These are phyloP conservation scores for Zonitis immaculata DNA, from an alignment of 2,888 invertebrate species.

Conservation along the genomic window DNA sequence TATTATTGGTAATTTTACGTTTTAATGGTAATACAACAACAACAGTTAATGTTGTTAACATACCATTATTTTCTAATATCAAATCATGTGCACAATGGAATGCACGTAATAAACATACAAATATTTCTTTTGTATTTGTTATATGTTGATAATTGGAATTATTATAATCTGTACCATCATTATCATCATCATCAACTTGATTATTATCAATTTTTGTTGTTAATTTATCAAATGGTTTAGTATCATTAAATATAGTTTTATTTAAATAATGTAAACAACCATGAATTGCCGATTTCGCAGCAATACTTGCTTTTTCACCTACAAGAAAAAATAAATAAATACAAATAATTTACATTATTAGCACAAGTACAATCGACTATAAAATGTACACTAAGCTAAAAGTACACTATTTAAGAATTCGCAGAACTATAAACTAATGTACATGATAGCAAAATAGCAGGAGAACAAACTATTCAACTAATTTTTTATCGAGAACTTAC, in stretches of 20 bases:
- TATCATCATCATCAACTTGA: slow-evolving; percentile 5
- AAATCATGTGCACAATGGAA: slow-evolving; percentile 82
- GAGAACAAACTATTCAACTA: no score
- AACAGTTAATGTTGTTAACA: slow-evolving; percentile 78
- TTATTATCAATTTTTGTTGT: slow-evolving; percentile 36
- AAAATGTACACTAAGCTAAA: no score
- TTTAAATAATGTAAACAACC: slow-evolving; percentile 80
- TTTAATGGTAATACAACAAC: slow-evolving; percentile 66
- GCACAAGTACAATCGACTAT: no score
- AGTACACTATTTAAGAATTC: no score
- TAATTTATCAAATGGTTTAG: slow-evolving; percentile 43
- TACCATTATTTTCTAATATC: slow-evolving; percentile 76
- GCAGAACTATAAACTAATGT: no score
- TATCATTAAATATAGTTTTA: slow-evolving; percentile 57
- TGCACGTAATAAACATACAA: slow-evolving; percentile 69
- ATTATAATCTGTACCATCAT: slow-evolving; percentile 12
- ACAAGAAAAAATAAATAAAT: no score
- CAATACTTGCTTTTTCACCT: slow-evolving; percentile 74
- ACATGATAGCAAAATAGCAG: no score
- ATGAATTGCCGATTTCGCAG: slow-evolving; percentile 81
- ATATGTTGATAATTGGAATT: slow-evolving; percentile 35
- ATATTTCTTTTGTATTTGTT: slow-evolving; percentile 64
- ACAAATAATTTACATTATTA: no score
- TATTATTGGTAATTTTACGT: slow-evolving; percentile 8
- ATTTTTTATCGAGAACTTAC: no score